Percentiles rank a stretch among this genome's conserved stretches.
phyloP scores from a whole-genome alignment of 1,140 invertebrate species.

The Drosophila orena region DNA sequence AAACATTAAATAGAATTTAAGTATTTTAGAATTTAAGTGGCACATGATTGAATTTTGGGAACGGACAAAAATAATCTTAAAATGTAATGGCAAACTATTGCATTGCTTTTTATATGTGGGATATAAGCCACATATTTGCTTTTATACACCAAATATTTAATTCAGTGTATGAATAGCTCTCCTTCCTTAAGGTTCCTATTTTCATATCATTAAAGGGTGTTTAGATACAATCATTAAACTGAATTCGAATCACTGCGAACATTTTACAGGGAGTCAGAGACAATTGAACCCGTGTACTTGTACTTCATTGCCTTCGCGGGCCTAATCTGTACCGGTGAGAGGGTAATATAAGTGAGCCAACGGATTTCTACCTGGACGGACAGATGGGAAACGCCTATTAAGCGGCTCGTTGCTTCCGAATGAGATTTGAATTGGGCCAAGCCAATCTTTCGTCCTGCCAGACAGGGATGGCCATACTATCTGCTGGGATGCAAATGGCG shows the following conservation, averaged over 20 bases:
- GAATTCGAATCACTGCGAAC: constrained; percentile 16
- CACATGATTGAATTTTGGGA: too few species aligned
- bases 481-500: constrained; percentile 55
- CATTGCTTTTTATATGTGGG: too few species aligned
- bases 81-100: too few species aligned
- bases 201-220: constrained; percentile 1
- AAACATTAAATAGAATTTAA: too few species aligned
- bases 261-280: constrained; percentile 25
- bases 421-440: constrained; percentile 36
- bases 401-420: constrained; percentile 70
- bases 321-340: constrained; percentile 65
- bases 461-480: constrained; percentile 46
- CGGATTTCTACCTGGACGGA: constrained; percentile 22
- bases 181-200: too few species aligned
- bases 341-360: constrained; percentile 52
- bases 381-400: constrained; percentile 74
- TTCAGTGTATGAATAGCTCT: too few species aligned
- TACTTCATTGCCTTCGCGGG: constrained; percentile 31
- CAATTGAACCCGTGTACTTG: constrained; percentile 41
- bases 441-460: constrained; percentile 22
- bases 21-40: too few species aligned
- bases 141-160: too few species aligned
- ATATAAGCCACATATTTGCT: background rate
- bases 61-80: too few species aligned
- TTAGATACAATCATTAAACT: constrained; percentile 14